Conservation (phyloP, 1,140 invertebrate genomes). For the Drosophila malerkotliana region DNA sequence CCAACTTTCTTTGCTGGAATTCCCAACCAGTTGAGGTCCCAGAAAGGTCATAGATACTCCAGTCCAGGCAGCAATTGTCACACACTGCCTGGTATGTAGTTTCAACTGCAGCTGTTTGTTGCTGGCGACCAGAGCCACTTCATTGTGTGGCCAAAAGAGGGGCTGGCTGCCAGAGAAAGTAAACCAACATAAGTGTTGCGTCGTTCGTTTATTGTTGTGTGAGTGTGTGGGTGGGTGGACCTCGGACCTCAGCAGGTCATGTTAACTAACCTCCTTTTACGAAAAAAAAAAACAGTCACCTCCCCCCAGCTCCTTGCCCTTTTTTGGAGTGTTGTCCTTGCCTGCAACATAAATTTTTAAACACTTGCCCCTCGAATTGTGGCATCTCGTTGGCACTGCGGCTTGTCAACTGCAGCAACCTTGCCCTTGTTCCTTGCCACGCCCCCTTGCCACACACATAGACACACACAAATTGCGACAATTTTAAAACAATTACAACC, state of each 20-base stretch:
- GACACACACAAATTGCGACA: constrained; percentile 24
- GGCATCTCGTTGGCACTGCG: constrained; percentile 31
- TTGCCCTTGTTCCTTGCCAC: constrained; percentile 71
- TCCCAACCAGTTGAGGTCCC: background rate
- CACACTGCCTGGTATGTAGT: constrained; percentile 24
- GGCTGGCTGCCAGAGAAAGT: constrained; percentile 40
- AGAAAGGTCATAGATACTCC: background rate
- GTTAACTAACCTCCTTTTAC: constrained; percentile 61
- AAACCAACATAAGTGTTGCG: constrained; percentile 81
- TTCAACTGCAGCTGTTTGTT: constrained; percentile 30
- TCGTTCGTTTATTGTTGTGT: constrained; percentile 68
- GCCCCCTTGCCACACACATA: constrained; percentile 18
- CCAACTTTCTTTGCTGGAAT: background rate
- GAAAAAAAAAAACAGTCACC: background rate
- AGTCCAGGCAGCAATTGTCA: constrained; percentile 12
- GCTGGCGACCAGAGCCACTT: constrained; percentile 57
- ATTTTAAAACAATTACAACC: constrained; percentile 55
- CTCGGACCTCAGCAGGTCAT: constrained; percentile 51
- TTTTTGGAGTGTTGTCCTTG: constrained; percentile 50
- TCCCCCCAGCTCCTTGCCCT: too few species aligned
- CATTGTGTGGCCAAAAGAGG: constrained; percentile 51
- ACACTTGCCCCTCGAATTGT: constrained; percentile 18
- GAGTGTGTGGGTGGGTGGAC: constrained; percentile 25
- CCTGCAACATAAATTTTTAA: constrained; percentile 77
- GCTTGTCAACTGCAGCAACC: constrained; percentile 76